Conservation (phyloP, 2,797 vertebrate genomes). For the Cynodonichthys magdalenae region DNA sequence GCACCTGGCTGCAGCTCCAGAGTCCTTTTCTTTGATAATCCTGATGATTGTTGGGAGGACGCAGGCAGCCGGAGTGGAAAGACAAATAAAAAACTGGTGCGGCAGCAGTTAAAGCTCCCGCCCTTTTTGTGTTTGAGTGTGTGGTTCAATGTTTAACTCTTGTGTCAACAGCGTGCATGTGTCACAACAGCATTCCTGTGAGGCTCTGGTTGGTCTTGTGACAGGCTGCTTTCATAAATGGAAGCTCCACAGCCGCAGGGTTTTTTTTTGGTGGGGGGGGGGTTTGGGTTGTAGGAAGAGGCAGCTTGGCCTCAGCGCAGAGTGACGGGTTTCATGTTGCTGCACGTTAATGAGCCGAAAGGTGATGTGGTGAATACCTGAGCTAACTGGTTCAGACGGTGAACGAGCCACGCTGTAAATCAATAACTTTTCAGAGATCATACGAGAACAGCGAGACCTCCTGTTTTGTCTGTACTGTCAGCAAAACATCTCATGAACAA, state of each 20-base stretch:
- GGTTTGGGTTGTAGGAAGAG: too few relatives aligned
- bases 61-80: conserved; percentile 54
- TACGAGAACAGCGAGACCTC: conserved; percentile 42
- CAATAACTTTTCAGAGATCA: conserved; percentile 64
- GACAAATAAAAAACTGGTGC: conserved; percentile 70
- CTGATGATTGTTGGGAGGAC: conserved; percentile 52
- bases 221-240: conserved; percentile 72
- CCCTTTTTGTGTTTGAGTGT: conserved; percentile 55
- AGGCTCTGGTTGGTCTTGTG: conserved; percentile 64
- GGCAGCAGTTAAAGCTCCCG: conserved; percentile 61
- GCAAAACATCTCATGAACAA: too few relatives aligned
- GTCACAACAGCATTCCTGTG: conserved; percentile 76
- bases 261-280: too few relatives aligned
- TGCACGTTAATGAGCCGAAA: conserved; percentile 51
- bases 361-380: conserved; percentile 33
- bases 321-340: conserved; percentile 57
- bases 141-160: conserved; percentile 75
- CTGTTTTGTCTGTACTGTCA: conserved; percentile 3
- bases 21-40: conserved; percentile 66
- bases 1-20: conserved; percentile 64
- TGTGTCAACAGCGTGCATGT: conserved; percentile 72
- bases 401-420: conserved; percentile 63
- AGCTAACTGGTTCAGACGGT: conserved; percentile 55
- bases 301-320: conserved; percentile 17
- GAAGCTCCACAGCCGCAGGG: conserved; percentile 34